These are phyloP conservation scores for Dipodomys spectabilis DNA, from an alignment of 2,113 vertebrate species.

Conservation along the genomic window DNA sequence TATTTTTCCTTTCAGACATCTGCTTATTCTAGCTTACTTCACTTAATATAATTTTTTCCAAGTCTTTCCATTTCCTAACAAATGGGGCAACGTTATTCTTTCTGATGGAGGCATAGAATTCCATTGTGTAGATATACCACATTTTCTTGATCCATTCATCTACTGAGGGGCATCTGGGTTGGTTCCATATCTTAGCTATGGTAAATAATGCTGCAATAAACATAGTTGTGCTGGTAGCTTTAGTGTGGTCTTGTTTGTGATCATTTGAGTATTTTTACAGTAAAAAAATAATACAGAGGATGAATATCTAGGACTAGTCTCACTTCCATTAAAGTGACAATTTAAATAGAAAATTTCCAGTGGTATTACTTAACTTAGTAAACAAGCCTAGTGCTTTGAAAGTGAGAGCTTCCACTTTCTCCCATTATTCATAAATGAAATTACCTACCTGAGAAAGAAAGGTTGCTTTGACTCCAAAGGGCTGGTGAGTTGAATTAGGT, in stretches of 20 bases:
- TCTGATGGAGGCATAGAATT: no score
- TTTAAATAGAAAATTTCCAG: constrained; percentile 1
- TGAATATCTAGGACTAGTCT: neutral
- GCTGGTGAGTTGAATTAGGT: neutral
- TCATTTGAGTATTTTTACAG: no score
- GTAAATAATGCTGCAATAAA: no score
- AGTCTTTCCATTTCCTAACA: no score
- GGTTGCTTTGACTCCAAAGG: neutral
- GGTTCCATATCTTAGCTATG: no score
- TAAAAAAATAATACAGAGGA: constrained; percentile 10
- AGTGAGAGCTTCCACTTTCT: neutral
- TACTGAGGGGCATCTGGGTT: no score
- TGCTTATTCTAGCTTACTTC: neutral
- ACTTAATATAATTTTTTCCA: no score
- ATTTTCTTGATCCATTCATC: no score
- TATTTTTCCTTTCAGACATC: constrained; percentile 15
- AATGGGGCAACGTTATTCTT: no score
- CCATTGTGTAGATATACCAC: no score
- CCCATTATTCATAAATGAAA: neutral
- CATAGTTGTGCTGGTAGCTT: no score
- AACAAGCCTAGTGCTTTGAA: constrained; percentile 16
- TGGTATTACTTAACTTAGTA: constrained; percentile 26
- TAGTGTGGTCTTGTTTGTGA: no score
- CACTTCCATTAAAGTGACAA: constrained; percentile 21
- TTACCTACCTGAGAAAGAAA: neutral